Evolutionary conservation across 2,113 vertebrate species (phyloP).

Genomic region (Ptychochromis oligacanthus): DNA sequence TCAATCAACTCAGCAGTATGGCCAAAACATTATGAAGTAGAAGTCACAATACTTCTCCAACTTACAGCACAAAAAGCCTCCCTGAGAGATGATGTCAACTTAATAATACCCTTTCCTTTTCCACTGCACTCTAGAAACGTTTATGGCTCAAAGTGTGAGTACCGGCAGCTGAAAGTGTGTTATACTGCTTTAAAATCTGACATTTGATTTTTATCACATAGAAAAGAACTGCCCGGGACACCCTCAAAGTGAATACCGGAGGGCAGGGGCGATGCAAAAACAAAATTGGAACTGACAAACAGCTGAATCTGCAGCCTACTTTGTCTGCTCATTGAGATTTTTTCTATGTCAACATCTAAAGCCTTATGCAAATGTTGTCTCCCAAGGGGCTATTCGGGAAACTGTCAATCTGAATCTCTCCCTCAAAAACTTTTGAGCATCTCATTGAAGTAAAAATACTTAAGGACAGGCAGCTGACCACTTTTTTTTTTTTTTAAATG

Average conservation of each 20-base stretch:
- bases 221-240: constrained; percentile 20
- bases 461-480: neutral
- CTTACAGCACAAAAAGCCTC: constrained; percentile 15
- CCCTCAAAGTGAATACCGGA: too few relatives aligned
- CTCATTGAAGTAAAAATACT: neutral
- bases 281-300: constrained; percentile 10
- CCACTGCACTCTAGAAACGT: constrained; percentile 45
- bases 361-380: neutral
- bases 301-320: constrained; percentile 15
- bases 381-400: neutral
- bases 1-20: constrained; percentile 4
- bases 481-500: neutral
- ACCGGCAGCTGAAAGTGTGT: neutral
- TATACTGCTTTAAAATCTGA: constrained; percentile 12
- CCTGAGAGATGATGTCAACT: constrained; percentile 20
- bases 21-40: constrained; percentile 18
- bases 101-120: constrained; percentile 31
- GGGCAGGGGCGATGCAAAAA: neutral
- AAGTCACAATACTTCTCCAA: constrained; percentile 10
- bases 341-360: constrained; percentile 1
- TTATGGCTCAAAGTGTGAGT: constrained; percentile 19
- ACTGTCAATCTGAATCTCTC: neutral
- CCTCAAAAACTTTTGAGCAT: neutral
- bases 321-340: constrained; percentile 4
- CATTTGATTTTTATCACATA: constrained; percentile 27